Conservation (phyloP, 2,888 invertebrate species). For the Tetheella fluctuosa region DNA sequence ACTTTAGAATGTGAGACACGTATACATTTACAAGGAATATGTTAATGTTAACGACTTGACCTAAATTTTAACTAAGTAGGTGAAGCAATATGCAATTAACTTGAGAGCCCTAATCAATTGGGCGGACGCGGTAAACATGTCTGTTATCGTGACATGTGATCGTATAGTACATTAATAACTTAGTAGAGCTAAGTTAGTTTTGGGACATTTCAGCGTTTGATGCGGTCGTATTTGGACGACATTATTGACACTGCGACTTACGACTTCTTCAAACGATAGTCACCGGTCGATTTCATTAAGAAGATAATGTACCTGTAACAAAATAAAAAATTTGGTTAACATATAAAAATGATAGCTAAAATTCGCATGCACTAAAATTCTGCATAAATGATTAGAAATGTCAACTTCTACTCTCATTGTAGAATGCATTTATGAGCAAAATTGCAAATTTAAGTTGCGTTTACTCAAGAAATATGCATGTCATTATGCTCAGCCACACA, state of each 20-base stretch:
- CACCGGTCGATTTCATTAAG: not conserved
- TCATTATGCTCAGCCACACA: conserved; percentile 5
- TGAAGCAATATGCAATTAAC: conserved; percentile 8
- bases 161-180: not conserved
- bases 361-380: not conserved
- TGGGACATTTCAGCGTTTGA: too few species aligned
- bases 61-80: conserved; percentile 7
- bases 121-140: not conserved
- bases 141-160: conserved; percentile 2
- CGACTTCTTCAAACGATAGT: not conserved
- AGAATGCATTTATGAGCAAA: conserved; percentile 14
- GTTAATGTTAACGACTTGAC: conserved; percentile 8
- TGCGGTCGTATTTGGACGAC: not conserved
- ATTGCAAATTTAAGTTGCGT: conserved; percentile 23
- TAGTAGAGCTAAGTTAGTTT: not conserved
- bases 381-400: not conserved
- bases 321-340: not conserved
- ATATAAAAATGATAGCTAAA: not conserved
- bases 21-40: not conserved
- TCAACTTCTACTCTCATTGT: not conserved
- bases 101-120: conserved; percentile 1
- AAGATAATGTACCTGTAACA: not conserved
- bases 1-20: not conserved
- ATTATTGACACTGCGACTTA: not conserved
- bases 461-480: conserved; percentile 16